A percentile compares a stretch with the other conserved stretches of the same genome.
These are phyloP conservation scores for Xestia sexstrigata DNA, from an alignment of 2,888 invertebrate genomes.

Conservation along the genomic window DNA sequence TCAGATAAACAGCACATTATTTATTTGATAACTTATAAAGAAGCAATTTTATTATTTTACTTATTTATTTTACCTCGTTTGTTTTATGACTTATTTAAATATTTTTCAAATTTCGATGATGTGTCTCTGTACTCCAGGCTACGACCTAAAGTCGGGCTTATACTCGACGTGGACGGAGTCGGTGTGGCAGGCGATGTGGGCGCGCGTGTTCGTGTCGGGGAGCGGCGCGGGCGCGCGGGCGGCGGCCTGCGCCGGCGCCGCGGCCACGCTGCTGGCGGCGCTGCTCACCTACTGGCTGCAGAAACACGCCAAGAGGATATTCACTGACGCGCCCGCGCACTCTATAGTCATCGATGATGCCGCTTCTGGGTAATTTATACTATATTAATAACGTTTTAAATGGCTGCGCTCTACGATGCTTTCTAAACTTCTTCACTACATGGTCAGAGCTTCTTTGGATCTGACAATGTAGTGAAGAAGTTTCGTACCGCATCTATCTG, in stretches of 20 bases:
- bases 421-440: background rate
- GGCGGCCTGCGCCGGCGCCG: constrained; percentile 76
- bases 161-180: constrained; percentile 98
- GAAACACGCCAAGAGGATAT: constrained; percentile 72
- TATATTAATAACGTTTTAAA: background rate
- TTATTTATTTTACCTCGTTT: background rate
- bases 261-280: constrained; percentile 74
- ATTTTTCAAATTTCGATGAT: no score
- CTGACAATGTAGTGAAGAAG: no score
- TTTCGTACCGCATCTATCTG: background rate
- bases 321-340: constrained; percentile 65
- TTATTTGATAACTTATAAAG: background rate
- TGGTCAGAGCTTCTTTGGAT: no score
- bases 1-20: background rate
- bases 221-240: constrained; percentile 86
- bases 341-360: constrained; percentile 69
- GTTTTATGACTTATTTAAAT: background rate
- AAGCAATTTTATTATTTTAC: no score
- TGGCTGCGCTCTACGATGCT: background rate
- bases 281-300: constrained; percentile 81
- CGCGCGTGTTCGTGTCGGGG: constrained; percentile 95
- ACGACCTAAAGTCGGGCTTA: constrained; percentile 93
- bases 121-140: constrained; percentile 86
- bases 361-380: constrained; percentile 76
- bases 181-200: constrained; percentile 94